Conservation (phyloP, 2,797 vertebrate species). For the Zenarchopterus dispar region DNA sequence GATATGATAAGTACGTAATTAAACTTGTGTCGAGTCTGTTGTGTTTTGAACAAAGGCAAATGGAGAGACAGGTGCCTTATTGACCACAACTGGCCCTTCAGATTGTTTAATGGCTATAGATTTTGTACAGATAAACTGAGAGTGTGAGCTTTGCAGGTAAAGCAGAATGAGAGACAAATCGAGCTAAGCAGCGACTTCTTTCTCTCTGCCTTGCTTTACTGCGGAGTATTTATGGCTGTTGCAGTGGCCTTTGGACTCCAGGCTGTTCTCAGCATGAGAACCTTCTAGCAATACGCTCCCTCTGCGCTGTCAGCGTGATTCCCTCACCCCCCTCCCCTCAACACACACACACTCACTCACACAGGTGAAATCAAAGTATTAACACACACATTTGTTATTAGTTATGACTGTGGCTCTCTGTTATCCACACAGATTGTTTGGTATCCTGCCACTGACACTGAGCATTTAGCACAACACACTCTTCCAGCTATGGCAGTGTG, state of each 20-base stretch:
- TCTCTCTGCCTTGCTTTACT: conserved; percentile 30
- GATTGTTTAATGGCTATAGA: conserved; percentile 28
- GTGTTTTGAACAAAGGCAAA: not conserved
- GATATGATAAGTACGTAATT: too few species aligned
- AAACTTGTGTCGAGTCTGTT: too few species aligned
- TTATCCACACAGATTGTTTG: conserved; percentile 4
- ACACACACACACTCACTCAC: conserved; percentile 7
- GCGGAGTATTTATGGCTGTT: conserved; percentile 50
- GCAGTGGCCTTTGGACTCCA: conserved; percentile 70
- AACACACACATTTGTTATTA: conserved; percentile 7
- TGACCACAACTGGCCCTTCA: conserved; percentile 1
- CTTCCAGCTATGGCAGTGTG: conserved; percentile 3
- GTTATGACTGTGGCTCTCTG: not conserved
- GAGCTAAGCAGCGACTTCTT: conserved; percentile 35
- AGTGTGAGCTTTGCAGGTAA: not conserved
- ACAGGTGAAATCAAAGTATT: conserved; percentile 15
- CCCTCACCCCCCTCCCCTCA: conserved; percentile 28
- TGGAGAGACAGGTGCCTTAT: conserved; percentile 2
- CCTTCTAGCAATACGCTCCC: conserved; percentile 62
- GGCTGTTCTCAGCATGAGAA: conserved; percentile 70
- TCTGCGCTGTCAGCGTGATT: conserved; percentile 55
- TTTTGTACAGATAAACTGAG: conserved; percentile 9
- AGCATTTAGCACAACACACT: conserved; percentile 25
- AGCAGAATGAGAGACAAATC: conserved; percentile 23
- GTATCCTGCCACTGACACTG: conserved; percentile 31